Conservation (phyloP, 2,113 vertebrate species). For the Melanerpes aurifrons region DNA sequence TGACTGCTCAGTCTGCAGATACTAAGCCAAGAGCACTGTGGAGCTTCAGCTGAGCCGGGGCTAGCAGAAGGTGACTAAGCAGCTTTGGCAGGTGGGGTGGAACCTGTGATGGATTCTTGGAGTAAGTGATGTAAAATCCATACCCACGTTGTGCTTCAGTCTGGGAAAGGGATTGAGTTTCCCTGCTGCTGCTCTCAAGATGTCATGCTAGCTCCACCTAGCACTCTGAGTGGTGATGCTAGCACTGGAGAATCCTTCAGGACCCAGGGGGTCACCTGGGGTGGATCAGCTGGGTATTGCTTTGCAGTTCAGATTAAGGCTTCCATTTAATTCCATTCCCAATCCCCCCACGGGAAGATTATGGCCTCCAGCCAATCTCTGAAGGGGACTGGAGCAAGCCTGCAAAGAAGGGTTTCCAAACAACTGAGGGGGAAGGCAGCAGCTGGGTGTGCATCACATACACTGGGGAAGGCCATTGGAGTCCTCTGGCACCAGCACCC, state of each 20-base stretch:
- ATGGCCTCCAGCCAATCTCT: background rate
- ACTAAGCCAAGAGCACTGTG: background rate
- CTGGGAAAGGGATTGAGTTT: background rate
- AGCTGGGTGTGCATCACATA: background rate
- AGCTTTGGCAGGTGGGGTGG: constrained; percentile 5
- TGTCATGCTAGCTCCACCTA: constrained; percentile 68
- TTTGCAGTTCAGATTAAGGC: constrained; percentile 2
- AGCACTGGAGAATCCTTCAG: background rate
- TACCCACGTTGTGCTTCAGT: background rate
- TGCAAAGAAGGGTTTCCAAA: constrained; percentile 19
- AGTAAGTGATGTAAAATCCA: background rate
- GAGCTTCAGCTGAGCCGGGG: background rate
- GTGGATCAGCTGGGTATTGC: background rate
- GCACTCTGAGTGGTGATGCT: background rate
- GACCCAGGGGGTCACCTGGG: background rate
- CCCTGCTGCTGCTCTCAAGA: constrained; percentile 24
- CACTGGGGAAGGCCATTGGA: constrained; percentile 6
- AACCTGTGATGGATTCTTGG: constrained; percentile 17
- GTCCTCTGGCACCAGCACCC: background rate
- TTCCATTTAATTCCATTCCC: constrained; percentile 31
- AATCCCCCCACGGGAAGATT: background rate
- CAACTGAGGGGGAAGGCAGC: background rate
- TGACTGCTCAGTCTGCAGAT: background rate
- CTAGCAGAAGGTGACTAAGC: background rate
- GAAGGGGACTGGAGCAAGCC: background rate